Percentiles rank a stretch among this genome's conserved stretches.
Evolutionary conservation across 2,888 invertebrate genomes (phyloP).

Genomic region (Nemapogon koenigi): DNA sequence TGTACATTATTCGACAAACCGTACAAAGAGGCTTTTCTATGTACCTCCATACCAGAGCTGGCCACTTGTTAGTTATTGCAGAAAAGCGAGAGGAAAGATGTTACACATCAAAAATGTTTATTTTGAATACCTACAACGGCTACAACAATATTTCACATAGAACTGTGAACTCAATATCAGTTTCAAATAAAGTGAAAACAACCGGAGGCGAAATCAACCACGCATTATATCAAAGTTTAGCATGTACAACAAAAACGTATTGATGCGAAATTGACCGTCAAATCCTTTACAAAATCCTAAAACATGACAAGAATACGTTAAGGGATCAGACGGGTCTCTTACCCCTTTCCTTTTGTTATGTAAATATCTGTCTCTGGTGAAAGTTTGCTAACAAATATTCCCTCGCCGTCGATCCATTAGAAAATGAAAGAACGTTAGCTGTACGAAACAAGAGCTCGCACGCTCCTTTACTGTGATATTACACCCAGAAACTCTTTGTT

Average conservation of each 20-base stretch:
- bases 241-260: slow-evolving; percentile 32
- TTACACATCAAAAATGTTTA: too few species aligned
- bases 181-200: too few species aligned
- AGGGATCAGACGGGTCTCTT: slow-evolving; percentile 37
- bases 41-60: too few species aligned
- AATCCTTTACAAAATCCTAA: slow-evolving; percentile 43
- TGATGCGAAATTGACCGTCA: slow-evolving; percentile 43
- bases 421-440: slow-evolving; percentile 51
- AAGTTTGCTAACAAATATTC: slow-evolving; percentile 50
- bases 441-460: slow-evolving; percentile 31
- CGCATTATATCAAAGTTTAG: background rate
- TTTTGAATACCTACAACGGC: too few species aligned
- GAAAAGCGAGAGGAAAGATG: too few species aligned
- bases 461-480: slow-evolving; percentile 23
- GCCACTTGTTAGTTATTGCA: too few species aligned
- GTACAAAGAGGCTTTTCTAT: too few species aligned
- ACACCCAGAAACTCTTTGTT: slow-evolving; percentile 36
- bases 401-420: slow-evolving; percentile 46
- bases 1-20: too few species aligned
- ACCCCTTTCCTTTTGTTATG: slow-evolving; percentile 52
- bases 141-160: too few species aligned
- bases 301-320: slow-evolving; percentile 45
- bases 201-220: background rate
- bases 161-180: too few species aligned
- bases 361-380: slow-evolving; percentile 45